These are phyloP conservation scores for Hippopotamus amphibius DNA, from an alignment of 2,113 vertebrate genomes.

Conservation along the genomic window DNA sequence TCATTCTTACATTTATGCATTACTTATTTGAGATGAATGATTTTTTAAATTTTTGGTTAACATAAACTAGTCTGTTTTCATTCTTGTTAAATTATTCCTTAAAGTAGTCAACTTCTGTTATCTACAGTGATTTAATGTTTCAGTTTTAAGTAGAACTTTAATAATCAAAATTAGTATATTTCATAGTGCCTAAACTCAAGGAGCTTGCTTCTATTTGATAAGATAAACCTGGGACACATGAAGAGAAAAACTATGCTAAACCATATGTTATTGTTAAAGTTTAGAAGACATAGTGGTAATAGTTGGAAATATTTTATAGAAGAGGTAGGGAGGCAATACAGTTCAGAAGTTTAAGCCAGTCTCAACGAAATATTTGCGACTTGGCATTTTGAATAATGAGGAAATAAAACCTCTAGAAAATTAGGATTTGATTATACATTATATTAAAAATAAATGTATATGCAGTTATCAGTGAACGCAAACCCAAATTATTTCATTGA, in stretches of 20 bases:
- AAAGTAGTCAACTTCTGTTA: not conserved
- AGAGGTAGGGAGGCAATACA: not conserved
- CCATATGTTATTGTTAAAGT: not conserved
- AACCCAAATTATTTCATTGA: not conserved
- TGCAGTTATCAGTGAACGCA: not conserved
- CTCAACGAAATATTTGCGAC: not conserved
- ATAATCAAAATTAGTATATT: not conserved
- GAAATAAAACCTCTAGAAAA: not conserved
- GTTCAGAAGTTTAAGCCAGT: not conserved
- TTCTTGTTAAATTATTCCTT: conserved; percentile 10
- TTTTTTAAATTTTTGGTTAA: not conserved
- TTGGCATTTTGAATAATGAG: not conserved
- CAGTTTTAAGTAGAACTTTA: not conserved
- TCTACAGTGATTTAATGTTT: not conserved
- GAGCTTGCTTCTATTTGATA: not conserved
- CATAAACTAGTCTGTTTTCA: not conserved
- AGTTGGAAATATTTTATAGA: not conserved
- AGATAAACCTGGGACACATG: not conserved
- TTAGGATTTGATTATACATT: not conserved
- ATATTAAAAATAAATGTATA: not conserved
- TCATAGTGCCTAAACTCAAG: not conserved
- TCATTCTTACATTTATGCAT: not conserved
- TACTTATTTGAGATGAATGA: not conserved
- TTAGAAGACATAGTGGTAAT: not conserved
- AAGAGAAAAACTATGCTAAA: not conserved